Evolutionary conservation across 2,113 vertebrate genomes (phyloP).

Genomic region (Lepus europaeus): DNA sequence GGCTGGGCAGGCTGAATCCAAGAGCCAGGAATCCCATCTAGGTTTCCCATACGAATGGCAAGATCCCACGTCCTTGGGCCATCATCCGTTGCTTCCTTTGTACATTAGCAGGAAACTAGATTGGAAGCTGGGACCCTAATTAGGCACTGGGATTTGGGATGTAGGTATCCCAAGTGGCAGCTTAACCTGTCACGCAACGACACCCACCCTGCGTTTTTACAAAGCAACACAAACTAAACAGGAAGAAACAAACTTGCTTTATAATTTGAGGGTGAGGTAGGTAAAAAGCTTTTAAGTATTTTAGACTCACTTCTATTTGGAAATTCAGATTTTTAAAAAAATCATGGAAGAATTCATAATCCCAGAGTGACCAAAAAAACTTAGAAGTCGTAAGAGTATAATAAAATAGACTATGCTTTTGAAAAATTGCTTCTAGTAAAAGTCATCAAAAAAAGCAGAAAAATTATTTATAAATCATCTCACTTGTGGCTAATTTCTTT

Average conservation of each 20-base stretch:
- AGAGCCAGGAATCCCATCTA: no score
- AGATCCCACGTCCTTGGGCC: no score
- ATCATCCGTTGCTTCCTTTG: no score
- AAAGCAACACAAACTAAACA: background rate
- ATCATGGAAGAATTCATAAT: constrained; percentile 15
- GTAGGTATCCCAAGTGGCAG: no score
- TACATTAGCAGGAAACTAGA: no score
- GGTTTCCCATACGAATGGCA: no score
- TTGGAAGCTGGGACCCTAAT: no score
- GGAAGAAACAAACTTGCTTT: background rate
- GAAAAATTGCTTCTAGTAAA: background rate
- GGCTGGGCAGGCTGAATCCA: no score
- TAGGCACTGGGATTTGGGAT: no score
- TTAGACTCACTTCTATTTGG: background rate
- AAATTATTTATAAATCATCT: background rate
- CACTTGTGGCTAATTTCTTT: background rate
- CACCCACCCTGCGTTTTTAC: background rate
- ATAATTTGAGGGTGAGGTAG: background rate
- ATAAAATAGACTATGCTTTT: background rate
- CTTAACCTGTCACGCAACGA: no score
- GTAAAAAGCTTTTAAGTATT: constrained; percentile 18
- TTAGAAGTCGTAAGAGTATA: background rate
- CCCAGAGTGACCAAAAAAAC: background rate
- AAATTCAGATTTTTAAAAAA: constrained; percentile 39
- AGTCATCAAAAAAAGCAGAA: constrained; percentile 4